These are phyloP conservation scores for Coleophora deauratella DNA, from an alignment of 2,888 invertebrate species.

Conservation along the genomic window DNA sequence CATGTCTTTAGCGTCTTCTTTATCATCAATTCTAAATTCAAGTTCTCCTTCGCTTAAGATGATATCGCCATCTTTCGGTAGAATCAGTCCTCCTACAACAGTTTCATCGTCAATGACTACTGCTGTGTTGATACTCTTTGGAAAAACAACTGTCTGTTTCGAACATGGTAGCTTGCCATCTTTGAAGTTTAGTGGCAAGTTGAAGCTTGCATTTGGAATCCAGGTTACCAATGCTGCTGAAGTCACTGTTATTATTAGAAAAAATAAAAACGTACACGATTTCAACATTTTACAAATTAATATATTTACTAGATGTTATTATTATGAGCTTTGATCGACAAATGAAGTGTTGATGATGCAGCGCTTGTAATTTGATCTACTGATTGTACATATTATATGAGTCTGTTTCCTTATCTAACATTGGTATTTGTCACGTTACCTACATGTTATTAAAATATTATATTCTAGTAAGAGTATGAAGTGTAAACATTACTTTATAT, in stretches of 20 bases:
- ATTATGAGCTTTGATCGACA: constrained; percentile 24
- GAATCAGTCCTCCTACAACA: constrained; percentile 36
- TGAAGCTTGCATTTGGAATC: constrained; percentile 50
- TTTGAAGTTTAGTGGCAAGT: constrained; percentile 45
- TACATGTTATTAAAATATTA: too few species aligned
- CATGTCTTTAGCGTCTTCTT: constrained; percentile 31
- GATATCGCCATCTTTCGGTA: constrained; percentile 57
- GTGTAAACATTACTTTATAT: too few species aligned
- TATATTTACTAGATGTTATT: constrained; percentile 9
- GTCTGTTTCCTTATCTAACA: too few species aligned
- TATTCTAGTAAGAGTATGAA: too few species aligned
- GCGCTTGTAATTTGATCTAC: too few species aligned
- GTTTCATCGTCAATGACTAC: constrained; percentile 35
- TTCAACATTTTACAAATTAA: constrained; percentile 1
- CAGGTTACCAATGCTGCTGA: constrained; percentile 44
- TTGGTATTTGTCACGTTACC: too few species aligned
- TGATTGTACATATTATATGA: too few species aligned
- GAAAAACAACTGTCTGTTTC: constrained; percentile 52
- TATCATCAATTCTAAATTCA: constrained; percentile 31
- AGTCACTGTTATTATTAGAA: constrained; percentile 17
- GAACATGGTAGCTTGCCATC: constrained; percentile 52
- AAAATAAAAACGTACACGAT: constrained; percentile 4
- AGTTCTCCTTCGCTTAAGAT: constrained; percentile 40
- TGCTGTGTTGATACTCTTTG: constrained; percentile 35
- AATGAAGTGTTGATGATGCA: constrained; percentile 22